Base-by-base conservation (phyloP, 2,113 vertebrate species). In the Galbula dea region DNA sequence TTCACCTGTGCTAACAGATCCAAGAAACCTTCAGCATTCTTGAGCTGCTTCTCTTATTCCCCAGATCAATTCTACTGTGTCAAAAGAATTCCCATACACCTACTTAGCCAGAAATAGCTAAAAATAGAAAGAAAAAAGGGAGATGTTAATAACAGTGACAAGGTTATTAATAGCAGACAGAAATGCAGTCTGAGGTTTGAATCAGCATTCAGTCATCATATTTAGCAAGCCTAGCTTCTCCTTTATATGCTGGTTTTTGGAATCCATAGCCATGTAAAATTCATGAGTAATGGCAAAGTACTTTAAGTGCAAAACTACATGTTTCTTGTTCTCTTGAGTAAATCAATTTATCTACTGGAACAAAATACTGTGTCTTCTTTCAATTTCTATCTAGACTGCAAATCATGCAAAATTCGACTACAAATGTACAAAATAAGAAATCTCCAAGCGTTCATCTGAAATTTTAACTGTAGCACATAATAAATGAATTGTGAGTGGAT, bases 221-320 rank as follows among this genome's bases (percentile, higher is more conserved):
- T 59, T 95, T 75, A 89, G 76, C 62, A 83, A 85, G 49, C n/a
- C 26, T 26, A 90, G 32, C 39, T 87, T 71, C 61, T 88, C 49
- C 75, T 83, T 91, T 73, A 57, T 68, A 75, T 61, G 52, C 61
- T 72, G 61, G 48, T 52, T 92, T 73, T 75, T 63, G 23, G 76
- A 93, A 85, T 81, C 41, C 93, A 82, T 21, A 83, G 86, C 27
- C 74, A 95, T 90, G 68, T 34, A 96, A 96, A 93, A 96, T 95
- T 94, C 63, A 93, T 59, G 52, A 96, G 73, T 36, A 80, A 72
- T 48, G 34, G 55, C 14, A 75, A 29, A 90, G 89, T 49, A 68
- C 36, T 86, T 89, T 21, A 85, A 87, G 73, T 24, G 55, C 48
- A 94, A 67, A 88, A 88, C 65, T 13, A 39, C 18, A 46, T 18